Conservation (phyloP, 1,140 invertebrate genomes). For the Cephus cinctus region DNA sequence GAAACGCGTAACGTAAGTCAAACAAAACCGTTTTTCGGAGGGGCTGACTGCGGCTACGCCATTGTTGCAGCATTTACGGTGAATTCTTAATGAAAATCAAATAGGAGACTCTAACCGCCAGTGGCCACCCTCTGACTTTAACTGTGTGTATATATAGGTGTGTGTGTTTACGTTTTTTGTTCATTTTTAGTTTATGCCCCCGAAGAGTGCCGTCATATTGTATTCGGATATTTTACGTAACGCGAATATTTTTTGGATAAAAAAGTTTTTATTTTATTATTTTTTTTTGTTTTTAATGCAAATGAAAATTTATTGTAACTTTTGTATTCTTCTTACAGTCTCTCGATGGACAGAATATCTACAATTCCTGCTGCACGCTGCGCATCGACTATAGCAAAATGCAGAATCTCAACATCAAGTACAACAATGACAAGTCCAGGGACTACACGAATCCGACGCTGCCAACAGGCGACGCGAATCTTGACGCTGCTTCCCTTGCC, state of each 20-base stretch:
- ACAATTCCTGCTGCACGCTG: slow-evolving; percentile 98
- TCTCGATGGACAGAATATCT: slow-evolving; percentile 97
- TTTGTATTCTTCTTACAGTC: slow-evolving; percentile 63
- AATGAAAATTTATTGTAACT: neutral
- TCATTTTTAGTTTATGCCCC: no score
- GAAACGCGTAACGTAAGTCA: slow-evolving; percentile 8
- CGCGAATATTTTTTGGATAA: neutral
- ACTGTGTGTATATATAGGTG: no score
- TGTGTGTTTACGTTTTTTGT: no score
- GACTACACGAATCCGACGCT: slow-evolving; percentile 98
- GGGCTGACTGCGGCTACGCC: slow-evolving; percentile 7
- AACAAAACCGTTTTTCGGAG: slow-evolving; percentile 1
- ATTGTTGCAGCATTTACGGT: slow-evolving; percentile 29
- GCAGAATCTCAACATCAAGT: slow-evolving; percentile 96
- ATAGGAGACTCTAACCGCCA: slow-evolving; percentile 24
- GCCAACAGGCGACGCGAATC: slow-evolving; percentile 83
- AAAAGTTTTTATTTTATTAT: no score
- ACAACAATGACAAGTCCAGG: slow-evolving; percentile 99
- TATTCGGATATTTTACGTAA: neutral
- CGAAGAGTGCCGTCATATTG: neutral
- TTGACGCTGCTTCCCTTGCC: slow-evolving; percentile 65
- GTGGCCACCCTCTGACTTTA: neutral
- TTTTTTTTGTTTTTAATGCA: slow-evolving; percentile 2
- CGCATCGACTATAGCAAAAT: slow-evolving; percentile 99
- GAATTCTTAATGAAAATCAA: slow-evolving; percentile 44